Conservation (phyloP, 1,140 invertebrate species). For the Conus betulinus region DNA sequence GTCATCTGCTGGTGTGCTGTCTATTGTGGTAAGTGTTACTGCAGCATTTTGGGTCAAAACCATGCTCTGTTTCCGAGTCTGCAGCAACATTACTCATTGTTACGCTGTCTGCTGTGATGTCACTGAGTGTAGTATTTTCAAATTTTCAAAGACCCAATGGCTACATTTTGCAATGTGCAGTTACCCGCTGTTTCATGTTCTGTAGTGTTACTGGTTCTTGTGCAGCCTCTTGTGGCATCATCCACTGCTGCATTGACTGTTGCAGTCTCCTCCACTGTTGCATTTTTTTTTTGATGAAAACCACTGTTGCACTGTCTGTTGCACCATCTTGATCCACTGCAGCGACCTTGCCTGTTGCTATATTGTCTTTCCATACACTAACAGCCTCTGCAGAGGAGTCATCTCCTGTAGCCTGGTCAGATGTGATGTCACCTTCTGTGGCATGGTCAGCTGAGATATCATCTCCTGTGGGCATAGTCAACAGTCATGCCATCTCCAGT, state of each 20-base stretch:
- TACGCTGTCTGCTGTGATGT: too few species aligned
- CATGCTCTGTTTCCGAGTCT: too few species aligned
- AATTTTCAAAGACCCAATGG: too few species aligned
- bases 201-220: neutral
- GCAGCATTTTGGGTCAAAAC: too few species aligned
- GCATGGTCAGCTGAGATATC: neutral
- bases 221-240: neutral
- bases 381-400: neutral
- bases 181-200: too few species aligned
- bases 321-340: neutral
- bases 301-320: neutral
- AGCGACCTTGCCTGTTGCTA: neutral
- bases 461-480: neutral
- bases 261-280: neutral
- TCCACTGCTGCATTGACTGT: neutral
- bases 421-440: neutral
- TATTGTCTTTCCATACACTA: neutral
- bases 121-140: too few species aligned
- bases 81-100: too few species aligned
- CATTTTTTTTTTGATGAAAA: neutral
- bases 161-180: too few species aligned
- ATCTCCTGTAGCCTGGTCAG: neutral
- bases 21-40: too few species aligned
- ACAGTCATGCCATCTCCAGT: neutral
- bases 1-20: too few species aligned